Evolutionary conservation across 2,113 vertebrate species (phyloP).

Genomic region (Pygathrix nemaeus): DNA sequence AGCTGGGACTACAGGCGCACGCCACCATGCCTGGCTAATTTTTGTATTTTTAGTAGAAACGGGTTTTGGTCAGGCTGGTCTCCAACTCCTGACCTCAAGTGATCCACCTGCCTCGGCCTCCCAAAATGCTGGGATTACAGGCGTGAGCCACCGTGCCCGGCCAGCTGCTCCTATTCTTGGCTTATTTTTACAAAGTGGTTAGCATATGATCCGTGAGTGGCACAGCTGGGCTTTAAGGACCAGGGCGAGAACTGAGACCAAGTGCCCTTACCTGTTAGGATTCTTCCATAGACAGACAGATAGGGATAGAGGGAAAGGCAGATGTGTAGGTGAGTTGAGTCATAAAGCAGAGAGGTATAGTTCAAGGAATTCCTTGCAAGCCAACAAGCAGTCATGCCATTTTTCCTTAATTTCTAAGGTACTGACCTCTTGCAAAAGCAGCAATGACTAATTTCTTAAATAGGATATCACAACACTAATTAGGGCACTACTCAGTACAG

Average conservation of each 20-base stretch:
- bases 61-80: too few species aligned
- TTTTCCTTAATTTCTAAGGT: constrained; percentile 7
- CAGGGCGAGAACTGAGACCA: neutral
- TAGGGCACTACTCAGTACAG: neutral
- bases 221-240: neutral
- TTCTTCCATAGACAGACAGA: neutral
- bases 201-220: neutral
- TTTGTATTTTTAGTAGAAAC: too few species aligned
- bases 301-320: neutral
- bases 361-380: neutral
- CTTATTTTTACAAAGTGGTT: constrained; percentile 9
- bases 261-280: neutral
- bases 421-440: neutral
- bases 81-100: too few species aligned
- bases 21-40: too few species aligned
- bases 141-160: too few species aligned
- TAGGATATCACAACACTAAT: neutral
- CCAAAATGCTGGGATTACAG: too few species aligned
- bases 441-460: neutral
- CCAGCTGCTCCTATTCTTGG: neutral
- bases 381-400: neutral
- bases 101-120: too few species aligned
- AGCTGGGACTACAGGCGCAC: too few species aligned
- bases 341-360: neutral
- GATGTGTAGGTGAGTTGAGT: neutral